Conservation (phyloP, 64 coral and sea anemone genomes). For the Actinia tenebrosa region DNA sequence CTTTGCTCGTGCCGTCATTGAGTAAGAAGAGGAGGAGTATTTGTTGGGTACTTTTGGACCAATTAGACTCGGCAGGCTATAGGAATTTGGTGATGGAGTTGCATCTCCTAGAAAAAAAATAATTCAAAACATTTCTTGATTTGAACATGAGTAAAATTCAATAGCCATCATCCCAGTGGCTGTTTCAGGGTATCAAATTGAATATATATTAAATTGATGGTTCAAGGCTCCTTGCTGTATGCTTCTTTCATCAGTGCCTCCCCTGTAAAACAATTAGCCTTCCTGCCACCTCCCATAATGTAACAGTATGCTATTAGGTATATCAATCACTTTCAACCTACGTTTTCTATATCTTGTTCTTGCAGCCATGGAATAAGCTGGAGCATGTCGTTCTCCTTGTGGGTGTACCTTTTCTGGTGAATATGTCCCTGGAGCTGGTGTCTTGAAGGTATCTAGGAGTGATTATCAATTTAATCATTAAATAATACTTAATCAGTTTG, state of each 20-base stretch:
- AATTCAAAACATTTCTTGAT: not conserved
- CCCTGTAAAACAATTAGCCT: too few species aligned
- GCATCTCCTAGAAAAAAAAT: slow-evolving; percentile 64
- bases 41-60: slow-evolving; percentile 80
- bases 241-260: too few species aligned
- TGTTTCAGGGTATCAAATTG: too few species aligned
- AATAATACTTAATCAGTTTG: too few species aligned
- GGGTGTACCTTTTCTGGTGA: slow-evolving; percentile 96
- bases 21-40: slow-evolving; percentile 82
- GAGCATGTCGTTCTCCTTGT: slow-evolving; percentile 94
- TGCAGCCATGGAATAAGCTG: slow-evolving; percentile 78
- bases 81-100: slow-evolving; percentile 84
- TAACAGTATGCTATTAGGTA: too few species aligned
- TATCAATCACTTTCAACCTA: slow-evolving; percentile 25
- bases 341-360: slow-evolving; percentile 98
- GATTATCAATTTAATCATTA: not conserved
- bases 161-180: too few species aligned
- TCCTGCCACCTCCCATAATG: too few species aligned
- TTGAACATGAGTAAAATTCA: not conserved
- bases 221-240: too few species aligned
- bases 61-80: slow-evolving; percentile 63
- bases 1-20: slow-evolving; percentile 87
- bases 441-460: slow-evolving; percentile 83
- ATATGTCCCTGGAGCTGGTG: slow-evolving; percentile 92
- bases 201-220: too few species aligned